phyloP scores from a whole-genome alignment of 1,140 invertebrate species.

The Tetranychus urticae region DNA sequence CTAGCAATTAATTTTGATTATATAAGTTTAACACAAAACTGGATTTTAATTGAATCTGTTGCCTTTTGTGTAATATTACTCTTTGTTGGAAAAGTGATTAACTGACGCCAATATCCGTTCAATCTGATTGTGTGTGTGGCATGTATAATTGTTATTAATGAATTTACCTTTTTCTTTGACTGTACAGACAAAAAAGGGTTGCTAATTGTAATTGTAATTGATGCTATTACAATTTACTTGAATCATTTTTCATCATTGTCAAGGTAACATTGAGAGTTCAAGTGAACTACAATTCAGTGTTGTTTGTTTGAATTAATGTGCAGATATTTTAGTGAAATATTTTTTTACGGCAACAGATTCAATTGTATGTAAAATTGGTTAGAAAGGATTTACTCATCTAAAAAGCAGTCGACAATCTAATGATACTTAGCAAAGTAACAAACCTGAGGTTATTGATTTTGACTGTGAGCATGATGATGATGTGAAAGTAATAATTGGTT shows the following conservation, averaged over 20 bases:
- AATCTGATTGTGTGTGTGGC: neutral
- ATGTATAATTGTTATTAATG: neutral
- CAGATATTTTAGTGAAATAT: too few relatives aligned
- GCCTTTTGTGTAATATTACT: too few relatives aligned
- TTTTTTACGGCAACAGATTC: too few relatives aligned
- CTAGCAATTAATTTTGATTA: too few relatives aligned
- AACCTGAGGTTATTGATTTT: neutral
- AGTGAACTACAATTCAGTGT: too few relatives aligned
- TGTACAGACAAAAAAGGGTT: neutral
- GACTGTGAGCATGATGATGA: neutral
- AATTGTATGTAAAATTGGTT: too few relatives aligned
- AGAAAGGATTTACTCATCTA: too few relatives aligned
- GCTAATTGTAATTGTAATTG: neutral
- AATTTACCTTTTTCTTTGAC: too few relatives aligned
- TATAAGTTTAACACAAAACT: too few relatives aligned
- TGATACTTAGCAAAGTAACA: neutral
- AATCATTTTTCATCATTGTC: neutral
- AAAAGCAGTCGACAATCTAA: neutral
- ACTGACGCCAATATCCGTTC: neutral
- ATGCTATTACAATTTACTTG: neutral
- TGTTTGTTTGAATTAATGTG: too few relatives aligned
- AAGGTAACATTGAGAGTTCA: neutral
- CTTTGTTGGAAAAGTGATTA: too few relatives aligned
- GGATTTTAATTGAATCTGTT: too few relatives aligned
- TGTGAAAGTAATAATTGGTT: neutral